phyloP scores from a whole-genome alignment of 2,888 invertebrate species.

The Hirtodrosophila trivittata region DNA sequence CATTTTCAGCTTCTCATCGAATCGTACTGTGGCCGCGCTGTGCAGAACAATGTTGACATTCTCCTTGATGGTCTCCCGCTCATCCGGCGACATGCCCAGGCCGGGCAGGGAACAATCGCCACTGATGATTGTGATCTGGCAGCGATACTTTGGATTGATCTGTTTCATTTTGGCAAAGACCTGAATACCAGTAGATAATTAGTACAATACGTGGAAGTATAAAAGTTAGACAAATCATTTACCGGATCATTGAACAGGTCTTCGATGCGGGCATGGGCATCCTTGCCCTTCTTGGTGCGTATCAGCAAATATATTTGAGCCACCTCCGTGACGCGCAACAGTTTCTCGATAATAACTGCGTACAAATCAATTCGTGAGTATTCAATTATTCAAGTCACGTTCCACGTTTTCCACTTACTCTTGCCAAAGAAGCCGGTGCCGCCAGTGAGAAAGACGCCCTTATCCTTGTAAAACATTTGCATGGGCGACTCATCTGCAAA shows the following conservation, averaged over 20 bases:
- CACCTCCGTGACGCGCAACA: slow-evolving; percentile 86
- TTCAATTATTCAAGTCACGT: slow-evolving; percentile 58
- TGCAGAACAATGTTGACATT: slow-evolving; percentile 89
- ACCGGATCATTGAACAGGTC: slow-evolving; percentile 89
- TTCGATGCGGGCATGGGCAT: slow-evolving; percentile 88
- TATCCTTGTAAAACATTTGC: slow-evolving; percentile 87
- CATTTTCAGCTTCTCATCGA: slow-evolving; percentile 89
- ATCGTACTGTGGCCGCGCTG: slow-evolving; percentile 94
- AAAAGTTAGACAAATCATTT: slow-evolving; percentile 59
- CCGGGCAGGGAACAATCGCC: slow-evolving; percentile 83
- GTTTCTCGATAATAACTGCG: slow-evolving; percentile 86
- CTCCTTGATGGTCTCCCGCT: slow-evolving; percentile 82
- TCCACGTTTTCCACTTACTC: slow-evolving; percentile 73
- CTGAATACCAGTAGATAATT: slow-evolving; percentile 38
- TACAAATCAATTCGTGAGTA: slow-evolving; percentile 45
- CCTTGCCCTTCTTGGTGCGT: slow-evolving; percentile 87
- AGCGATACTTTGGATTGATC: slow-evolving; percentile 78
- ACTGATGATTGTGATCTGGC: slow-evolving; percentile 83
- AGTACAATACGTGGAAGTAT: no score
- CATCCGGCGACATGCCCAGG: slow-evolving; percentile 82
- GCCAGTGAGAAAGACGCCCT: slow-evolving; percentile 87
- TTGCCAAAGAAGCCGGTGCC: slow-evolving; percentile 85
- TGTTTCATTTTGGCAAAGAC: slow-evolving; percentile 79
- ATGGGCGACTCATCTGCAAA: slow-evolving; percentile 82
- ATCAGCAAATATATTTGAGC: slow-evolving; percentile 86